Evolutionary conservation across 64 coral and sea anemone species (phyloP).

Genomic region (Montipora sp.): DNA sequence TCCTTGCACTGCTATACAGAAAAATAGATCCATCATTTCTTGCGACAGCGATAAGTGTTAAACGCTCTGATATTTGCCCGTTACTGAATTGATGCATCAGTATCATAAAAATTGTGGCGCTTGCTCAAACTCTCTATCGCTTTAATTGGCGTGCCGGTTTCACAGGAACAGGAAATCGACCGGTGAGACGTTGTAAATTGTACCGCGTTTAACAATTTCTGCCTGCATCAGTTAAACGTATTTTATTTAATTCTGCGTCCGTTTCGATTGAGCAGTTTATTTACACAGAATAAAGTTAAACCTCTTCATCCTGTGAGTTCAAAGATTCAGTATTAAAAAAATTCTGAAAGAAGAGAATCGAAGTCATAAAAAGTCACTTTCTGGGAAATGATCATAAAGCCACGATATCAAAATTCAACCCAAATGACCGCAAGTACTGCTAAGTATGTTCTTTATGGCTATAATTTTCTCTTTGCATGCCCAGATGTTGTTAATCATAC

Average conservation of each 20-base stretch:
- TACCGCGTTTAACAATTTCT: neutral
- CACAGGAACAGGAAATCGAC: neutral
- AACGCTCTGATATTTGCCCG: conserved; percentile 23
- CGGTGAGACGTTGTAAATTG: neutral
- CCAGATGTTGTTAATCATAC: neutral
- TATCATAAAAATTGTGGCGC: neutral
- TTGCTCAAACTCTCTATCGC: neutral
- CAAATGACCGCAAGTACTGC: neutral
- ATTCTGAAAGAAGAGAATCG: neutral
- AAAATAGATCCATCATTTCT: conserved; percentile 2
- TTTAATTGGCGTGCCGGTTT: conserved; percentile 38
- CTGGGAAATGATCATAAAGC: no score
- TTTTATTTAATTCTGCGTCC: neutral
- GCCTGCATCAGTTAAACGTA: conserved; percentile 17
- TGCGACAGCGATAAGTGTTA: conserved; percentile 19
- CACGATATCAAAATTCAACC: no score
- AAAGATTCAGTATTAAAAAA: neutral
- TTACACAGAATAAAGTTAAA: neutral
- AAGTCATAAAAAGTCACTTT: no score
- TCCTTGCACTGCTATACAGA: neutral
- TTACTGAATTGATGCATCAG: neutral
- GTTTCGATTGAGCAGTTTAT: conserved; percentile 26
- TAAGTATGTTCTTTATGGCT: neutral
- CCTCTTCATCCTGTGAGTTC: neutral
- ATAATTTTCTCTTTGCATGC: neutral